Evolutionary conservation across 1,140 invertebrate genomes (phyloP).

Genomic region (Drosophila elegans): DNA sequence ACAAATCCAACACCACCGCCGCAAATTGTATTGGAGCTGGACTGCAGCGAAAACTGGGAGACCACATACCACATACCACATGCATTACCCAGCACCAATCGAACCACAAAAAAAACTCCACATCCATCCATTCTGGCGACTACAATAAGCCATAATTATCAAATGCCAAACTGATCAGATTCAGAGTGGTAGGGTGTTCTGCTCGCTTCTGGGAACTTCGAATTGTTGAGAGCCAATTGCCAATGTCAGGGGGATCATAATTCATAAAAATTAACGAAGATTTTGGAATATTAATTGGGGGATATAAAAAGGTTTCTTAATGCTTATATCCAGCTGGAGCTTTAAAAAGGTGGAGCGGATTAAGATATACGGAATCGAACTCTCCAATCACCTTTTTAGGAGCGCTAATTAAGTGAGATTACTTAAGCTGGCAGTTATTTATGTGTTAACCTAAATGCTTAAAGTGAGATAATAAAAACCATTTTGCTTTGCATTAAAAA

Average conservation of each 20-base stretch:
- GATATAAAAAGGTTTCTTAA: conserved; percentile 20
- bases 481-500: not conserved
- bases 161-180: conserved; percentile 69
- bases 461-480: not conserved
- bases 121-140: conserved; percentile 41
- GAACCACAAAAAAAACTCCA: conserved; percentile 6
- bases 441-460: not conserved
- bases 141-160: conserved; percentile 82
- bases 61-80: conserved; percentile 40
- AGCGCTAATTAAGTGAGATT: conserved; percentile 15
- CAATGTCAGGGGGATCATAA: conserved; percentile 46
- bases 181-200: conserved; percentile 12
- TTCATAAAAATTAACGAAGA: conserved; percentile 38
- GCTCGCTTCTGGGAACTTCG: conserved; percentile 27
- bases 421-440: conserved; percentile 6
- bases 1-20: conserved; percentile 29
- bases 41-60: conserved; percentile 24
- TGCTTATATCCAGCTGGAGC: not conserved
- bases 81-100: conserved; percentile 17
- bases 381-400: conserved; percentile 2
- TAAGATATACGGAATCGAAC: conserved; percentile 15
- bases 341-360: conserved; percentile 30
- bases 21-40: conserved; percentile 44
- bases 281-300: conserved; percentile 40
- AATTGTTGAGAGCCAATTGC: conserved; percentile 30